Conservation (phyloP, 2,113 vertebrate species). For the Plectropomus leopardus region DNA sequence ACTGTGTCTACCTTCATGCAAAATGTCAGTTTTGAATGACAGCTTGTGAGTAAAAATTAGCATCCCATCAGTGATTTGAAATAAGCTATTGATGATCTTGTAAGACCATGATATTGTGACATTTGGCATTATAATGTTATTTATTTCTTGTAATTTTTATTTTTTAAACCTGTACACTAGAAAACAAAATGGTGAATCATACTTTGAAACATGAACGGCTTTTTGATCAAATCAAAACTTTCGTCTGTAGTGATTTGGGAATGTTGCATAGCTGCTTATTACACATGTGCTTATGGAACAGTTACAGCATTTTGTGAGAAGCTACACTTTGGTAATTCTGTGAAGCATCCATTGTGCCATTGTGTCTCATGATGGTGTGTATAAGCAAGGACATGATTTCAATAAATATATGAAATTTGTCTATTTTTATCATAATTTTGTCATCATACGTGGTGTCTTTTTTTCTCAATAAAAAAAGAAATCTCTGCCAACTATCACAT, state of each 20-base stretch:
- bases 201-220: conserved; percentile 7
- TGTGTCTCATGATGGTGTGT: conserved; percentile 37
- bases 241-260: conserved; percentile 23
- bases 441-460: conserved; percentile 36
- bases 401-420: conserved; percentile 40
- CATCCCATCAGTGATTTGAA: conserved; percentile 26
- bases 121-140: conserved; percentile 15
- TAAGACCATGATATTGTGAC: conserved; percentile 45
- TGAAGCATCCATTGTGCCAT: conserved; percentile 48
- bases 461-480: conserved; percentile 59
- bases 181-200: conserved; percentile 22
- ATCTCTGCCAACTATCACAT: background rate
- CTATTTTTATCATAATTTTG: conserved; percentile 57
- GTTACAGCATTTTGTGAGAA: conserved; percentile 32
- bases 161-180: conserved; percentile 23
- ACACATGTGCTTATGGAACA: conserved; percentile 27
- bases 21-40: conserved; percentile 22
- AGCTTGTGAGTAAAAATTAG: conserved; percentile 25
- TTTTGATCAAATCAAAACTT: conserved; percentile 52
- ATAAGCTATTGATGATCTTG: conserved; percentile 30
- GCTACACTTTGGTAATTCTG: conserved; percentile 33
- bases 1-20: conserved; percentile 35
- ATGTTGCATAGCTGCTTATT: conserved; percentile 37
- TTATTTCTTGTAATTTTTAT: conserved; percentile 31
- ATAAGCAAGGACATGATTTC: conserved; percentile 15